Evolutionary conservation across 2,888 invertebrate genomes (phyloP), one percentile per base, ranked within the genome.

Genomic region (Laspeyria flexula): DNA sequence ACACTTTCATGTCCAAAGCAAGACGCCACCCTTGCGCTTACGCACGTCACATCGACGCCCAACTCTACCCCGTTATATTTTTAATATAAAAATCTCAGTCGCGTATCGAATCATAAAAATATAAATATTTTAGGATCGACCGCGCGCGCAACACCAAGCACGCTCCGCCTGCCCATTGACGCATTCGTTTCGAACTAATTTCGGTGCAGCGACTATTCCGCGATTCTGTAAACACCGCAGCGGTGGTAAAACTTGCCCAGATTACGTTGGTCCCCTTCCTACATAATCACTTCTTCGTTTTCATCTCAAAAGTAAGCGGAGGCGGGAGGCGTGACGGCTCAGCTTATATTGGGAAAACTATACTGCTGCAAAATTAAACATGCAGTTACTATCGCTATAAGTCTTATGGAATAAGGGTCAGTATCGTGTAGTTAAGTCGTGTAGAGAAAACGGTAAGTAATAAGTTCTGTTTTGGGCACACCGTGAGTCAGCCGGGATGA

Each of bases 121-220:
- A 88, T 86, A 85, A 79, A 85, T 86, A 88, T 85, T 84, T 83
- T 79, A 81, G 75, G 83, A 83, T 75, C 73, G 73, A 77, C 65
- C 81, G 85, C 85, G 82, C 83, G 84, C 84, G 78, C 84, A 74
- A 72, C 77, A 70, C 72, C 73, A 65, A 73, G 76, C 72, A 60
- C 74, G 75, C 79, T 70, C 75, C 88, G 87, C 78, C 88, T 83
- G 78, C 76, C 80, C 90, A 89, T 90, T 91, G 91, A 90, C 91
- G 90, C 90, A 90, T 88, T 83, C 88, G 86, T 85, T 89, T 87
- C 85, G 71, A 81, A 92, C 91, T 92, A 91, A 92, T 88, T 90
- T 89, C 88, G 89, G 88, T 92, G 90, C 90, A 90, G 86, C 86
- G 81, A 77, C 85, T 88, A 90, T 90, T 90, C 90, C 91, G 83